Conservation (phyloP, 2,113 vertebrate species). For the Nerophis lumbriciformis region DNA sequence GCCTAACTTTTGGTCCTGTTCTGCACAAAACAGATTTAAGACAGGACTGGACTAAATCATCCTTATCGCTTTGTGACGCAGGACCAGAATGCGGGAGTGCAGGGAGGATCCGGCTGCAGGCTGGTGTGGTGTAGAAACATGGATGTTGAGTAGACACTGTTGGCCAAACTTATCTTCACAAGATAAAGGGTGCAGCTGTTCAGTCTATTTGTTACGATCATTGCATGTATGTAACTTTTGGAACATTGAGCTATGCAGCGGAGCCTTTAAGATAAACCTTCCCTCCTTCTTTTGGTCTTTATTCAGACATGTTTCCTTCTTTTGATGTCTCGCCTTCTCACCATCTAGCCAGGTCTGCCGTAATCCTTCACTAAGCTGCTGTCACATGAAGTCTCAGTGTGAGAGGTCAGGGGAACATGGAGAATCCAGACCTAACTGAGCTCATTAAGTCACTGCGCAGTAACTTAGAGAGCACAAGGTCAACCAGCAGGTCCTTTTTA, state of each 20-base stretch:
- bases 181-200: no score
- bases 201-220: no score
- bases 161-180: no score
- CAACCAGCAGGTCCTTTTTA: not conserved
- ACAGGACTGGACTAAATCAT: conserved; percentile 31
- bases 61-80: conserved; percentile 27
- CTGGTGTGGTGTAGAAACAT: not conserved
- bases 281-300: not conserved
- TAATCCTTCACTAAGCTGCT: conserved; percentile 62
- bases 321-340: conserved; percentile 10
- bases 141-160: no score
- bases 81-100: conserved; percentile 6
- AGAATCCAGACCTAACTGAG: conserved; percentile 27
- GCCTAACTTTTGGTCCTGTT: not conserved
- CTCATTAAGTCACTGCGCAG: conserved; percentile 40
- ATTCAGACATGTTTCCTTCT: not conserved
- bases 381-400: conserved; percentile 62
- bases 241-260: not conserved
- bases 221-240: no score
- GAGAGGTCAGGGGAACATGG: conserved; percentile 24
- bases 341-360: conserved; percentile 18
- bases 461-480: not conserved
- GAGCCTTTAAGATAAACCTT: not conserved
- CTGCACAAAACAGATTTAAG: conserved; percentile 5
- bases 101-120: not conserved